Percentiles rank a stretch among this genome's conserved stretches.
Evolutionary conservation across 2,797 vertebrate genomes (phyloP).

Genomic region (Echeneis naucrates): DNA sequence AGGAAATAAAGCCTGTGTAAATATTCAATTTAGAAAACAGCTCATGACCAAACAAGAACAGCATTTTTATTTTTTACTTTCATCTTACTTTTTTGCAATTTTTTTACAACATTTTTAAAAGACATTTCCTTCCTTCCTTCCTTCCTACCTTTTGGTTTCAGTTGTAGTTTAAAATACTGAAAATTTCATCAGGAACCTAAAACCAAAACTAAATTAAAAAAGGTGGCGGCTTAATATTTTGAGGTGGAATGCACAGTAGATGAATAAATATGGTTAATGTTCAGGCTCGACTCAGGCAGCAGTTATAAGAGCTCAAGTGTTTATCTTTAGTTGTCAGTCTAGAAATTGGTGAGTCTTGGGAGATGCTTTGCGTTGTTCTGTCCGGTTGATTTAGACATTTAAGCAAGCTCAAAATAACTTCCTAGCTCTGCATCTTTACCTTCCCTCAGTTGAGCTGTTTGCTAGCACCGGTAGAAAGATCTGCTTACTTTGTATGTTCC

Average conservation of each 20-base stretch:
- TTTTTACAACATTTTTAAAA: no score
- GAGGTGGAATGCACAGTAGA: background rate
- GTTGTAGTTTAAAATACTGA: background rate
- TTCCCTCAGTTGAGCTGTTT: slow-evolving; percentile 24
- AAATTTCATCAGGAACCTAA: no score
- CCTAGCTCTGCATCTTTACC: slow-evolving; percentile 14
- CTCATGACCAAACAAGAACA: no score
- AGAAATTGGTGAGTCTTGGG: slow-evolving; percentile 18
- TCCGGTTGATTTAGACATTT: slow-evolving; percentile 45
- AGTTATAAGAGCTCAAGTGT: slow-evolving; percentile 39
- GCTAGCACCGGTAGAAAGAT: slow-evolving; percentile 16
- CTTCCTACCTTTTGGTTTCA: background rate
- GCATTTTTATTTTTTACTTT: background rate
- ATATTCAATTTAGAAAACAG: background rate
- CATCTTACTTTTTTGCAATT: no score
- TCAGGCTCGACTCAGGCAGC: slow-evolving; percentile 17
- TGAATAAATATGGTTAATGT: slow-evolving; percentile 21
- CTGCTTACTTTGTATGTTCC: slow-evolving; percentile 26
- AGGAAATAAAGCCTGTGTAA: slow-evolving; percentile 26
- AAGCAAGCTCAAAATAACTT: slow-evolving; percentile 41
- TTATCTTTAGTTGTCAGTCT: slow-evolving; percentile 46
- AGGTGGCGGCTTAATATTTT: no score
- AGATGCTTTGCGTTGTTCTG: slow-evolving; percentile 41
- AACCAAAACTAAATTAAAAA: background rate
- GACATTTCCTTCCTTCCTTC: background rate